Percentiles rank a stretch among this genome's conserved stretches.
Evolutionary conservation across 2,113 vertebrate species (phyloP).

Genomic region (Chloropsis cyanopogon): DNA sequence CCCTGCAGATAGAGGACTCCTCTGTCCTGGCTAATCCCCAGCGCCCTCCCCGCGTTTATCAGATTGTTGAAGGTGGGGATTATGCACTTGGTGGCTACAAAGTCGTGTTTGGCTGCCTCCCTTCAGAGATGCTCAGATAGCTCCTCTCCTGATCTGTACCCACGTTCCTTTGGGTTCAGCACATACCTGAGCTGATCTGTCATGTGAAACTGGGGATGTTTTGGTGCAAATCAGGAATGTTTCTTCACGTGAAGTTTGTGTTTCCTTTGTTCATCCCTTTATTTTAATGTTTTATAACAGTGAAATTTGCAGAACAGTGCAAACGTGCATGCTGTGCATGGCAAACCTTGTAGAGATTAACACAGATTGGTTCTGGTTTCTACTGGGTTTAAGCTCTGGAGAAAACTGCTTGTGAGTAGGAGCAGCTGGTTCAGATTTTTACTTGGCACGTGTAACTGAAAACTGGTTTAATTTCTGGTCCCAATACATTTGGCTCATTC

Average conservation of each 20-base stretch:
- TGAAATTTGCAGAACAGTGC: neutral
- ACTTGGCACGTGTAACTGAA: neutral
- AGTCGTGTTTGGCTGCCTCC: slow-evolving; percentile 28
- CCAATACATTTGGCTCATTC: neutral
- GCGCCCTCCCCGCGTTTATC: slow-evolving; percentile 43
- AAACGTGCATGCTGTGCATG: neutral
- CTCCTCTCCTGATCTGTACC: slow-evolving; percentile 10
- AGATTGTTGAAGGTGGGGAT: slow-evolving; percentile 69
- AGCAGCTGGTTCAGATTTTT: slow-evolving; percentile 9
- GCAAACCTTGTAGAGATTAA: neutral
- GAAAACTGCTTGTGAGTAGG: neutral
- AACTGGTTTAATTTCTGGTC: neutral
- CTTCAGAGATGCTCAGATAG: slow-evolving; percentile 32
- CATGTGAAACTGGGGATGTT: neutral
- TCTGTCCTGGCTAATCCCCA: slow-evolving; percentile 60
- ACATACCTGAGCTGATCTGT: slow-evolving; percentile 2
- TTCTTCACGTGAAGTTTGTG: neutral
- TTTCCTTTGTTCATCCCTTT: neutral
- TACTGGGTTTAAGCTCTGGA: neutral
- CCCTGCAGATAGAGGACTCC: slow-evolving; percentile 15
- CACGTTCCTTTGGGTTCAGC: slow-evolving; percentile 4
- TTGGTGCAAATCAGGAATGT: fast-evolving
- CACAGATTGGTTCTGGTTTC: neutral
- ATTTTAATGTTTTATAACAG: neutral
- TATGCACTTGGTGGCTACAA: slow-evolving; percentile 62